Evolutionary conservation across 2,113 vertebrate genomes (phyloP).

Genomic region (Stictonetta naevosa): DNA sequence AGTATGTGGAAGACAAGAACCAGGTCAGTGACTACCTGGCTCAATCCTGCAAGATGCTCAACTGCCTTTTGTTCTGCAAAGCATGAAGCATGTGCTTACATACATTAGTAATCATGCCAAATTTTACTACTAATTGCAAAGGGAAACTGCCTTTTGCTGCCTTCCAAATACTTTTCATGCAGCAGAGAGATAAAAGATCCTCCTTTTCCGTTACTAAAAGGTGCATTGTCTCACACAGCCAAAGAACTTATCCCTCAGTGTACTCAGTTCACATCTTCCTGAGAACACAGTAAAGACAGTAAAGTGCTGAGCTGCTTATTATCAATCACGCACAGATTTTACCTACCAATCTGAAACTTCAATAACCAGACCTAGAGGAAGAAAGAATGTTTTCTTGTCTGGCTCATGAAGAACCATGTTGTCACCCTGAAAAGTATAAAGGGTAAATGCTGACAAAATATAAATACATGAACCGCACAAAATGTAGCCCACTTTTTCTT

Average conservation of each 20-base stretch:
- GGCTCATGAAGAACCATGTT: background rate
- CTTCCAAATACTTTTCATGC: background rate
- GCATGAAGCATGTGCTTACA: background rate
- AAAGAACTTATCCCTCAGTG: background rate
- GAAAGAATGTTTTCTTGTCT: background rate
- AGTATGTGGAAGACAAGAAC: background rate
- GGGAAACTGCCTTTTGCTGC: background rate
- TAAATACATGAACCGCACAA: background rate
- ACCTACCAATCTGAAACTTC: background rate
- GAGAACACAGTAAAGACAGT: background rate
- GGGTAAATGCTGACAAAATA: background rate
- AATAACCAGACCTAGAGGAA: background rate
- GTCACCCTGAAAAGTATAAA: background rate
- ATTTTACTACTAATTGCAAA: background rate
- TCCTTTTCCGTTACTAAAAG: constrained; percentile 11
- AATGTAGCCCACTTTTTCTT: background rate
- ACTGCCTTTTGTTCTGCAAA: background rate
- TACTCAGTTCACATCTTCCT: background rate
- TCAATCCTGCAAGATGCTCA: background rate
- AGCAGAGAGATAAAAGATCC: background rate
- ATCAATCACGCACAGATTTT: background rate
- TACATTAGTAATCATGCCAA: background rate
- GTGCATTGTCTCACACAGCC: background rate
- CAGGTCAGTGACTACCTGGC: background rate
- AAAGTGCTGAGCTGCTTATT: background rate